A percentile compares a stretch with the other conserved stretches of the same genome.
Evolutionary conservation across 2,113 vertebrate genomes (phyloP).

Genomic region (Sakesphorus luctuosus): DNA sequence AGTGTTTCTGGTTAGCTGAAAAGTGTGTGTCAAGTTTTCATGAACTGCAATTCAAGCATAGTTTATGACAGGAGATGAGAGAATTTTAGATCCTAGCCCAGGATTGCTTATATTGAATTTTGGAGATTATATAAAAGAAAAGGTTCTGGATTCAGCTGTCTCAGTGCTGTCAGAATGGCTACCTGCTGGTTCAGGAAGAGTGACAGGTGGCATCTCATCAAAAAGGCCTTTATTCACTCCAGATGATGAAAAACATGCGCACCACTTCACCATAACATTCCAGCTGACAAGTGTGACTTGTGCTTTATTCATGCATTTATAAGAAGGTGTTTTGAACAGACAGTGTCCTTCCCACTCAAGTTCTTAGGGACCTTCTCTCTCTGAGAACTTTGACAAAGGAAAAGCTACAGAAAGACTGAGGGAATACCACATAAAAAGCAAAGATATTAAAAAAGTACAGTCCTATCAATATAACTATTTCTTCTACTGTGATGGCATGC

Average conservation of each 20-base stretch:
- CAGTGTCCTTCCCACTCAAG: not conserved
- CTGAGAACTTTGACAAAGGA: not conserved
- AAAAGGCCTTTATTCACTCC: not conserved
- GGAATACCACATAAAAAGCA: not conserved
- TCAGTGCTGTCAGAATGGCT: not conserved
- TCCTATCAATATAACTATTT: not conserved
- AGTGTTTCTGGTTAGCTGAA: not conserved
- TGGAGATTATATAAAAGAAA: not conserved
- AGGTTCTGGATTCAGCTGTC: not conserved
- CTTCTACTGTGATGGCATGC: not conserved
- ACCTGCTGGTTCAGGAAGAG: not conserved
- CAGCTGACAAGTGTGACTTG: not conserved
- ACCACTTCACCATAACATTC: not conserved
- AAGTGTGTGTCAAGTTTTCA: not conserved
- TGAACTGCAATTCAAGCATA: not conserved
- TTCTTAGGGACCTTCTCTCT: not conserved
- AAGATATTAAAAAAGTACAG: not conserved
- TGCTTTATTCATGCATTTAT: not conserved
- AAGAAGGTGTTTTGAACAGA: not conserved
- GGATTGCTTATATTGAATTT: not conserved
- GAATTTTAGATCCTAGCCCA: not conserved
- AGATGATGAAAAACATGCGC: not conserved
- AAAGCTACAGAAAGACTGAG: not conserved
- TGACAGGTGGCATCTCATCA: not conserved
- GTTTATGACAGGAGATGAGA: not conserved